These are phyloP conservation scores for Gymnothorax reevesii DNA, from an alignment of 2,797 vertebrate genomes.

Conservation along the genomic window DNA sequence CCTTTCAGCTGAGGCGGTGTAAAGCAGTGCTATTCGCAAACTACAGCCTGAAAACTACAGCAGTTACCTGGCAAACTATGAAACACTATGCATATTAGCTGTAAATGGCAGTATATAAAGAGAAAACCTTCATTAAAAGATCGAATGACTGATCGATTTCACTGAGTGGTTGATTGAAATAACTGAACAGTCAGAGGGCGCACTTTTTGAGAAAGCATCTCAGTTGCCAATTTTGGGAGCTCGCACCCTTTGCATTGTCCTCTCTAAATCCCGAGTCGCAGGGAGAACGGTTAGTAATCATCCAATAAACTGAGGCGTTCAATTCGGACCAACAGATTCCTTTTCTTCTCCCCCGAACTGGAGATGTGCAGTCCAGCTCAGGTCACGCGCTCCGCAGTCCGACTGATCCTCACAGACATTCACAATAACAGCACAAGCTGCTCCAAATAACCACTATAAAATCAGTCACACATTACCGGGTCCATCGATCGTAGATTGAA, in stretches of 20 bases:
- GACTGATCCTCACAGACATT: not conserved
- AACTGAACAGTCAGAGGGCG: too few relatives aligned
- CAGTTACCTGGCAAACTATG: not conserved
- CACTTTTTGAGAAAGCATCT: not conserved
- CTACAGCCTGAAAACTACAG: not conserved
- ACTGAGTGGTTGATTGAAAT: too few relatives aligned
- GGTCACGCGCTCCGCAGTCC: not conserved
- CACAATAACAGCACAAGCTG: not conserved
- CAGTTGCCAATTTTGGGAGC: not conserved
- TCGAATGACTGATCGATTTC: too few relatives aligned
- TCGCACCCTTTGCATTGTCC: not conserved
- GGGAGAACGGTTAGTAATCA: conserved; percentile 45
- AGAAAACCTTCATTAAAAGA: too few relatives aligned
- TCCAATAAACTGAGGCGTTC: conserved; percentile 59
- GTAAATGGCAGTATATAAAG: too few relatives aligned
- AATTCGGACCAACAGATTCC: conserved; percentile 37
- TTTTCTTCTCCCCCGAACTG: not conserved
- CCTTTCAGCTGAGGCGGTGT: not conserved
- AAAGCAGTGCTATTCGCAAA: not conserved
- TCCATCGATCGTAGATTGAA: not conserved
- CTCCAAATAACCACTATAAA: not conserved
- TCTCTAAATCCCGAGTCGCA: conserved; percentile 44
- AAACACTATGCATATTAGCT: too few relatives aligned
- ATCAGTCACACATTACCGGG: not conserved
- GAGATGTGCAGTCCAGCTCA: not conserved